Base-by-base conservation (phyloP, 2,113 vertebrate species). In the Lepisosteus oculatus region DNA sequence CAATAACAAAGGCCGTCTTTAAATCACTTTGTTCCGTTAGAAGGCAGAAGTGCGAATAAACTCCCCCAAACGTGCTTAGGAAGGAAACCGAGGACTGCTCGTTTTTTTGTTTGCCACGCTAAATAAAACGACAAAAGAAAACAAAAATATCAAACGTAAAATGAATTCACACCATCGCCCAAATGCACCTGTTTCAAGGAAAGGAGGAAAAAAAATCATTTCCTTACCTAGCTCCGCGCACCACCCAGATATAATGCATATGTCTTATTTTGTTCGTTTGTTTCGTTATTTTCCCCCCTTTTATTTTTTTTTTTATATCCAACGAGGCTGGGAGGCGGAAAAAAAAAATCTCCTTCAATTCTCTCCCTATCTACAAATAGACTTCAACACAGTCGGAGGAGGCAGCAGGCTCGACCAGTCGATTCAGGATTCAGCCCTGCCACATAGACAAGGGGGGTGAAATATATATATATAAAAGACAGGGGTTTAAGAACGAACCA, bases 321-420 rank as follows among this genome's bases (percentile, higher is more conserved):
- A 45, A 43, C 43, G 70, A 47, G 69, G 71, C 62, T 42, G 62
- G 70, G 65, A 61, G 67, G 67, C 61, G 72, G 59, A 61, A 14
- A 29, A 17, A 17, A 64, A 74, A 54, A 69, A 57, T 63, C 63
- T 74, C 76, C 69, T 71, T 67, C 67, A 76, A 43, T 45, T 61
- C n/a, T 61, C 55, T 71, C 59, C 15, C 59, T 56, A 69, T 55
- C 72, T 71, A 66, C 73, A 81, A 76, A 78, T 74, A 61, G 76
- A 77, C 79, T 82, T 78, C 78, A 72, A 71, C 29, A 29, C 80
- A 65, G 80, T 62, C 74, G 55, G 47, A 68, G 61, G 71, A 71
- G 44, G n/a, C 63, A 45, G 14, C 29, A 82, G 79, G 55, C 79
- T 42, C 47, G 69, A 76, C 56, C 63, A 74, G 75, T 56, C 55